Evolutionary conservation across 2,113 vertebrate species (phyloP).

Genomic region (Percopsis transmontana): DNA sequence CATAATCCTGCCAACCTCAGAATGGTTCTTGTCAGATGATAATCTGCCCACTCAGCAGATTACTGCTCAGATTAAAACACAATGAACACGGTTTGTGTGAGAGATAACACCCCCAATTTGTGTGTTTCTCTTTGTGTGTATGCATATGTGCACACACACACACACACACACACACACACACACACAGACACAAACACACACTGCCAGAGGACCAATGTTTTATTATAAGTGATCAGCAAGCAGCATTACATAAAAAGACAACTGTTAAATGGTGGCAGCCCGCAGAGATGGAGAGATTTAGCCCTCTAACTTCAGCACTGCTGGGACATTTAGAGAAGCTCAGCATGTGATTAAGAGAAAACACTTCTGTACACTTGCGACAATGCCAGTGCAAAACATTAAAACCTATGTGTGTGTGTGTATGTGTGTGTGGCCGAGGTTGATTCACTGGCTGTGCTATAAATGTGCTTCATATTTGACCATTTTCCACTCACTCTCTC

Average conservation of each 20-base stretch:
- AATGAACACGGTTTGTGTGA: conserved; percentile 48
- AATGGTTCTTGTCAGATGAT: conserved; percentile 58
- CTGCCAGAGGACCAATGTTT: conserved; percentile 54
- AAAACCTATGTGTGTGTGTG: background rate
- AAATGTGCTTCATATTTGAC: background rate
- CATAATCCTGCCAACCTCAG: conserved; percentile 54
- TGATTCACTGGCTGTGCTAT: conserved; percentile 6
- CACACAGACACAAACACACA: conserved; percentile 34
- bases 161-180: conserved; percentile 24
- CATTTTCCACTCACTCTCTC: background rate
- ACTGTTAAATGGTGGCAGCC: conserved; percentile 59
- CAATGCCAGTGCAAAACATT: conserved; percentile 53
- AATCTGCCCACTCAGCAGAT: conserved; percentile 69
- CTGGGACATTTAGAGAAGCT: conserved; percentile 69
- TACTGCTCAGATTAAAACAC: conserved; percentile 63
- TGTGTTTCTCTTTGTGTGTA: conserved; percentile 5
- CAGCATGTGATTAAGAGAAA: conserved; percentile 67
- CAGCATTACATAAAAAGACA: conserved; percentile 61
- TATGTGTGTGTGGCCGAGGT: conserved; percentile 10
- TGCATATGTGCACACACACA: background rate
- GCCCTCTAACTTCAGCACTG: conserved; percentile 51
- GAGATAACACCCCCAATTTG: conserved; percentile 49
- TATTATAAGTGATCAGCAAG: conserved; percentile 63
- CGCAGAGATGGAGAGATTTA: conserved; percentile 62
- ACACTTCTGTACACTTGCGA: conserved; percentile 50